Evolutionary conservation across 2,888 invertebrate genomes (phyloP), one percentile per base, ranked within the genome.

Genomic region (Oxyscelio sp.): DNA sequence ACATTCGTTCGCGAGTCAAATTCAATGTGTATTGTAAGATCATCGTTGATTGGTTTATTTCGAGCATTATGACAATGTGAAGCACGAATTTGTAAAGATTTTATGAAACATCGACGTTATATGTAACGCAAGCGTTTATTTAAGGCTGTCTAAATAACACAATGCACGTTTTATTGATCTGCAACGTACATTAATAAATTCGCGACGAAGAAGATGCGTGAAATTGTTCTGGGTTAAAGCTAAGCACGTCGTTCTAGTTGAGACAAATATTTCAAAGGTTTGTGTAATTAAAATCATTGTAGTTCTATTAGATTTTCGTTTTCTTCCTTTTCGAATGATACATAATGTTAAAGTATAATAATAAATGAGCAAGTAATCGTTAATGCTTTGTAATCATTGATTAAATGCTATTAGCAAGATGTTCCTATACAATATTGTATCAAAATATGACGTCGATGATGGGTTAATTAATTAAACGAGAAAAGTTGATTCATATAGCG

Each of bases 71-170:
- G 15, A 43, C n/a, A 27, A 17, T 17, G 61, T 38, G 24, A 59
- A 22, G 59, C 38, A 63, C 56, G 34, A 59, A 59, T 68, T 52
- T 68, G 24, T 59, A 24, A 17, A 11, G 19, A 22, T 9, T 56
- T 56, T 34, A 19, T 70, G 45, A 17, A 63, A 43, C 48, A 63
- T 54, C 63, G 56, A 75, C 68, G 54, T 59, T 56, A 27, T 38
- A 68, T 17, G 24, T 27, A 68, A 45, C 43, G 54, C 78, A 63
- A 70, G 70, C 58, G 43, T 78, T 78, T 78, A 63, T 78, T 70
- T 78, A 17, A 73, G 70, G 70, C 48, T 58, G 61, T 17, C 40
- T 17, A 17, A 52, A 38, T 38, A 54, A 27, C 27, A 22, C 22
- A 19, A 52, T 22, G 34, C 65, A 65, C 38, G 52, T 38, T 38